Evolutionary conservation across 30 jellyfish, hydroid and myxozoan genomes (phyloP), one percentile per base, ranked within the genome.

Genomic region (Aurelia sp.): DNA sequence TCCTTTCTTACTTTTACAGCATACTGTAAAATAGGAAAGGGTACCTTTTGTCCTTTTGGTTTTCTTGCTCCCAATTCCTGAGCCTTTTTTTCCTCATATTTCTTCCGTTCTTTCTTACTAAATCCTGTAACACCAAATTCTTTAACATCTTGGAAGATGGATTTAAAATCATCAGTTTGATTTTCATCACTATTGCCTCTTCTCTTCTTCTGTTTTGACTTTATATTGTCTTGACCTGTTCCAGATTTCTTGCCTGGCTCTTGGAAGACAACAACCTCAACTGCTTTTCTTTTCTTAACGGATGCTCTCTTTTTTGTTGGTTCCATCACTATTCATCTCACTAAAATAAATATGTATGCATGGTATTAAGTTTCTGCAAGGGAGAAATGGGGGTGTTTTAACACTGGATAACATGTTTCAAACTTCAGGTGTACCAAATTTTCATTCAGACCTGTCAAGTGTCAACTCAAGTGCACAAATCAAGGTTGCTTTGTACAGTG

Each of bases 41-140:
- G 97, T 10, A 81, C 81, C 74, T 90, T 90, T 62, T 75, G 92
- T 8, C 88, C 89, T 83, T 90, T 90, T 50, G 66, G 95, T 59
- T 83, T 83, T 52, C 86, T 69, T 10, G 97, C 95, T 13, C 97
- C 97, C 5, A 90, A 79, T 27, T 79, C 64, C 33, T 90, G 94
- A 40, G 82, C 66, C 35, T 76, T 64, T 20, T 90, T 23, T 27
- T 90, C 89, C 61, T 90, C 86, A 18, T 52, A 17, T 73, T 78
- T 73, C 51, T 66, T 82, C 60, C 86, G 78, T 68, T 90, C 97
- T 61, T 78, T 69, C 41, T 87, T 69, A 55, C 92, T 90, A 48
- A 90, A 78, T 33, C 97, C 97, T 4, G 97, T 90, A 4, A 84
- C 62, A 23, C 97, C 97, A 30, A 90, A 80, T 23, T 71, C 90